Evolutionary conservation across 2,888 invertebrate genomes (phyloP), one percentile per base, ranked within the genome.

Genomic region (Lycocerus yunnanus): DNA sequence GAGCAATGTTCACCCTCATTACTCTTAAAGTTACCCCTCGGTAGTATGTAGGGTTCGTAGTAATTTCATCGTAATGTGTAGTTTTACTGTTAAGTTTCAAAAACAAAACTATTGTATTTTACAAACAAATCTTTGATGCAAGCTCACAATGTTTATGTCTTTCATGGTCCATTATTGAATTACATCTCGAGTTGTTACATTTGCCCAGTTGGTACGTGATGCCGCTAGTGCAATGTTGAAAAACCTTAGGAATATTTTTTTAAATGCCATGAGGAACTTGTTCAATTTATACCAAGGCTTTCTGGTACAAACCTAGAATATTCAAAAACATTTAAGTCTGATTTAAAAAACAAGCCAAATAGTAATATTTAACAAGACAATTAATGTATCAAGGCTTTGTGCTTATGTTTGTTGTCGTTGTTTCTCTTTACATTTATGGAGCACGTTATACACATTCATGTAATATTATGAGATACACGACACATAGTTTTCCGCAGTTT

Each of bases 1-100:
- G 81, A 78, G 77, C 80, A 77, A 79, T 78, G 79, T 82, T 80
- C 80, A 79, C 80, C 79, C 80, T 78, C 79, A 80, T 80, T 80
- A 77, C 79, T 79, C 75, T 74, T 59, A 73, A 20, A 73, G 66
- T 68, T 66, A 63, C 69, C 74, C 73, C 73, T 67, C 66, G n/a
- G 65, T 69, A 24, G 71, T 58, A 66, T 21, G 66, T 70, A 70
- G 70, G 72, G 72, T 68, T 68, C 58, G 18, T 63, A 63, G 61
- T 20, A 18, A 20, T 63, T 63, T 16, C 43, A 43, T 43, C 20
- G 61, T 63, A 63, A 63, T 63, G 61, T 63, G 20, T 63, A 63
- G 61, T 63, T 63, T 63, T 63, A 13, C 61, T 43, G 6, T 43
- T 63, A 63, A 63, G 61, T 63, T 63, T 63, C 61, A 63, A 63